phyloP scores from a whole-genome alignment of 2,797 vertebrate genomes.

The Gymnoscopelus microlampas region DNA sequence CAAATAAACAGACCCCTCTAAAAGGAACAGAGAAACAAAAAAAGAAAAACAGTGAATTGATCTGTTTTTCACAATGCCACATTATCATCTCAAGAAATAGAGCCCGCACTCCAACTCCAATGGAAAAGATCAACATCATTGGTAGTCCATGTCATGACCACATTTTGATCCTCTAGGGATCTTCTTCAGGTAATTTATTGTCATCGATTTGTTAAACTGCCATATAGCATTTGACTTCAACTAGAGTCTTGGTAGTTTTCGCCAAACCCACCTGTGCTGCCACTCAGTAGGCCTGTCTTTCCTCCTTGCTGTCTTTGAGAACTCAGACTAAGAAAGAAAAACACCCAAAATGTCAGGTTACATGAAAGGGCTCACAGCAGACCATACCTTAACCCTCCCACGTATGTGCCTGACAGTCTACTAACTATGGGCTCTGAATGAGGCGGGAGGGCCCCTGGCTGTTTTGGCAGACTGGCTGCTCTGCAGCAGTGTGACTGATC shows the following conservation, averaged over 20 bases:
- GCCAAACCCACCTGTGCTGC: conserved; percentile 9
- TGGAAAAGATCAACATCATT: too few species aligned
- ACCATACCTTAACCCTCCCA: background rate
- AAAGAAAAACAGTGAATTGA: too few species aligned
- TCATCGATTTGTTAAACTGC: too few species aligned
- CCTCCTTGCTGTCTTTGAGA: conserved; percentile 15
- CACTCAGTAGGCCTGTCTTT: background rate
- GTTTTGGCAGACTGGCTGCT: conserved; percentile 67
- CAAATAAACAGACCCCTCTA: background rate
- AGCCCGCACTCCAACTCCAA: too few species aligned
- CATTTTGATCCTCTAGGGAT: too few species aligned
- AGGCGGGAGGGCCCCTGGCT: conserved; percentile 53
- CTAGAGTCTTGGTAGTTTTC: too few species aligned
- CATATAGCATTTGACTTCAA: too few species aligned
- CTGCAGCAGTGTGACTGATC: conserved; percentile 73
- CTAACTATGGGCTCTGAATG: conserved; percentile 14
- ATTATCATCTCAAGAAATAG: too few species aligned
- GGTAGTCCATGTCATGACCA: too few species aligned
- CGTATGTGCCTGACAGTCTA: conserved; percentile 18
- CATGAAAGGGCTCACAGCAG: background rate
- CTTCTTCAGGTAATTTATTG: too few species aligned
- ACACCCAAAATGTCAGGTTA: conserved; percentile 15
- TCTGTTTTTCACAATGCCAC: too few species aligned
- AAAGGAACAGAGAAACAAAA: too few species aligned
- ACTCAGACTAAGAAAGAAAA: conserved; percentile 4